Base-by-base conservation (phyloP, 2,888 invertebrate genomes). In the Pterostichus madidus region DNA sequence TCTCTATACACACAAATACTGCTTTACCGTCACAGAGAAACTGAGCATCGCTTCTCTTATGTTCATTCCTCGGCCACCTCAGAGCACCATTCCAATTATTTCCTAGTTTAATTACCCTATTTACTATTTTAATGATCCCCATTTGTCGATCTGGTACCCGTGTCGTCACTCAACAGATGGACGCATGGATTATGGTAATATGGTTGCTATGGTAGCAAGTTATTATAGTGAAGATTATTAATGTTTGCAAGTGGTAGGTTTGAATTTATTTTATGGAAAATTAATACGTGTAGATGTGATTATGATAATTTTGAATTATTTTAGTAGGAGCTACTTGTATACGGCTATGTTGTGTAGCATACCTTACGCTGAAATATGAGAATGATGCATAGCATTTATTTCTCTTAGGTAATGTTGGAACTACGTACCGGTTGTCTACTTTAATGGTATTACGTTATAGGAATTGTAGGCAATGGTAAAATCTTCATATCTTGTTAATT, bases 21-120 rank as follows among this genome's bases (percentile, higher is more conserved):
- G 24, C 8, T 13, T 2, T 5, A 35, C 31, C 44, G 13, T 5
- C 39, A 39, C 39, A 39, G 39, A 39, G 8, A 39, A 39, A 24
- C 24, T 39, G 39, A 39, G 39, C 39, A 39, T 13, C 39, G 35
- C 35, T 5, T 31, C 8, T 31, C 17, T 44, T 73, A 44, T 44
- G 44, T 46, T 73, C 46, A 46, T 24, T 73, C 17, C 39, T 24
- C 46, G 73, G 46, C 73, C 73, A 73, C 73, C 68, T 68, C n/a
- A 35, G 15, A 39, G 39, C 44, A 7, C 68, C 44, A 35, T 44
- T n/a, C 49, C 46, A 73, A 46, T 73, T 46, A 73, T 73, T 73
- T 46, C 73, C 46, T 11, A n/a, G 73, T 39, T 73, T 73, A 73
- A 73, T 73, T 73, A 73, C 73, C 39, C 46, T 46, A 44, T 73